Evolutionary conservation across 2,113 vertebrate species (phyloP), one percentile per base, ranked within the genome.

Genomic region (Noturus placidus): DNA sequence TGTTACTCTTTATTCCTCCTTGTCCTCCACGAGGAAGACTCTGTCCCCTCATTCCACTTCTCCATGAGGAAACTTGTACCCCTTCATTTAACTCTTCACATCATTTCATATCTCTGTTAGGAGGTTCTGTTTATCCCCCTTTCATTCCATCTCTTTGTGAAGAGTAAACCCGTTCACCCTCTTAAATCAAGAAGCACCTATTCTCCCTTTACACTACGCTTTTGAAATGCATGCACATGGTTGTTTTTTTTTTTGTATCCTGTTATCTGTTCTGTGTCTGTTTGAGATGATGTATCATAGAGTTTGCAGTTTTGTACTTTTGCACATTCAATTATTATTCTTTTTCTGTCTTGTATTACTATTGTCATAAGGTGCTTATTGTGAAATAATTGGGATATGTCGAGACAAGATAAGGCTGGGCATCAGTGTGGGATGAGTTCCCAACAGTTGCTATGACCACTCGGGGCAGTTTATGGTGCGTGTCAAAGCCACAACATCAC

Each of bases 301-400:
- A 94, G 94, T 95, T 97, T 94, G 95, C 95, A 93, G 94, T 97
- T 99, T 98, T 98, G 96, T 98, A 97, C 95, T 97, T 98, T 98
- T 99, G 98, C 97, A 99, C 98, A 98, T 97, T 96, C 95, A 88
- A 93, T 93, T 94, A 94, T 95, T 94, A 93, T 96, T 95, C 93
- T 93, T 80, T 50, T 9, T 56, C 67, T 30, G 72, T 90, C 59
- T 89, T 87, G 56, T 83, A 83, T 96, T 94, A 96, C 95, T 95
- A 94, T 94, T 85, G 91, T 96, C 93, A 95, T 93, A 95, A 94
- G 95, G 95, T 97, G 96, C 96, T 97, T 95, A 93, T 89, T 90
- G 70, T 88, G 78, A 79, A 79, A 83, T 83, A 74, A 33, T 82
- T 81, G 54, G 25, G 85, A 70, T 19, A 10, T 35, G 46, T 61